Conservation (phyloP, 2,113 vertebrate species). For the Dendrocopos noguchii region DNA sequence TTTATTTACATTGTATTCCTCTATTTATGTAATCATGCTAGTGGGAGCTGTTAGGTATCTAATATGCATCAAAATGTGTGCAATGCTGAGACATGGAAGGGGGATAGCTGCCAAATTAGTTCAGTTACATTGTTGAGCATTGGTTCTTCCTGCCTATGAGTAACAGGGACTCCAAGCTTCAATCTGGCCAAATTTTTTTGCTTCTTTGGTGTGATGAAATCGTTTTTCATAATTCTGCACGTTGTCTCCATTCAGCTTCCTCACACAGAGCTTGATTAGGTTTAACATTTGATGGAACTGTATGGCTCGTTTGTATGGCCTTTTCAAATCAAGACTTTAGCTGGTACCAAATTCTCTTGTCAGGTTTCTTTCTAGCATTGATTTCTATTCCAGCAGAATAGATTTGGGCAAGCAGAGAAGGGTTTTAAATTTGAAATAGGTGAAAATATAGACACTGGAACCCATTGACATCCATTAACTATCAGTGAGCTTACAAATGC, state of each 20-base stretch:
- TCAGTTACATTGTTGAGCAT: neutral
- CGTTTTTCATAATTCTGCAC: neutral
- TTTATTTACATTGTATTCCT: neutral
- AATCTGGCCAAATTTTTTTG: neutral
- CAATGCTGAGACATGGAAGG: neutral
- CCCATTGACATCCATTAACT: neutral
- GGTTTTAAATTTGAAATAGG: neutral
- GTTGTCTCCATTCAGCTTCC: neutral
- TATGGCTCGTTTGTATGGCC: neutral
- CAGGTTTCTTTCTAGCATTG: neutral
- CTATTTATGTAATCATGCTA: neutral
- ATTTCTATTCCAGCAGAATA: neutral
- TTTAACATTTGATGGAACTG: neutral
- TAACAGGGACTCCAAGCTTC: neutral
- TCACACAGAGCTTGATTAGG: neutral
- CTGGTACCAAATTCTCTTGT: neutral
- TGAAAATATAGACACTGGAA: neutral
- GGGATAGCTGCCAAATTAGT: neutral
- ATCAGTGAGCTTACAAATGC: neutral
- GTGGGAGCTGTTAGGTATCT: neutral
- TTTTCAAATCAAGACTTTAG: neutral
- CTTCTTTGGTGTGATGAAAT: neutral
- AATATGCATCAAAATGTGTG: neutral
- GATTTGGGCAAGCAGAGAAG: neutral
- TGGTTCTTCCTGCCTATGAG: neutral